Percentiles rank a stretch among this genome's conserved stretches.
Evolutionary conservation across 2,888 invertebrate species (phyloP).

Genomic region (Sarcophaga variegata): DNA sequence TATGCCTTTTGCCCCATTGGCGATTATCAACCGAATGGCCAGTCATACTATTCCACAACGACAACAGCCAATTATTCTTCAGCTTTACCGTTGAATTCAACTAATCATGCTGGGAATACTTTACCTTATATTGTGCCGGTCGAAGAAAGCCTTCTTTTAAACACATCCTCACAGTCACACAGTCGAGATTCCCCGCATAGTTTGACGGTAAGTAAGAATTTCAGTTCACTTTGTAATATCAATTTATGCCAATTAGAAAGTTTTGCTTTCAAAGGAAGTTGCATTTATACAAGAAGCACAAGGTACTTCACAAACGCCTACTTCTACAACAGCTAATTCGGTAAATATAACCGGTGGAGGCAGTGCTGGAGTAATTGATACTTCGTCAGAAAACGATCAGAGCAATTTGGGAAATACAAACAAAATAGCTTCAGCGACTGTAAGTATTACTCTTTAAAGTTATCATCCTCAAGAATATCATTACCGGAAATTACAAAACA

Average conservation of each 20-base stretch:
- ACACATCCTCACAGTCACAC: constrained; percentile 83
- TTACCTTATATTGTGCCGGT: constrained; percentile 87
- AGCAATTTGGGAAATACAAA: constrained; percentile 81
- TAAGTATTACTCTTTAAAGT: constrained; percentile 82
- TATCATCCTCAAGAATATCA: background rate
- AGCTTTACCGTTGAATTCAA: constrained; percentile 76
- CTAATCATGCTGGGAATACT: constrained; percentile 80
- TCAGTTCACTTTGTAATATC: background rate
- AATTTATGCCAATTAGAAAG: background rate
- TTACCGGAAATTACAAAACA: no score
- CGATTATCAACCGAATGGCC: constrained; percentile 82
- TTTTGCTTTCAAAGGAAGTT: constrained; percentile 77
- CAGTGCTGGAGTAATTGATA: constrained; percentile 73
- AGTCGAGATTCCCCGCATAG: constrained; percentile 86
- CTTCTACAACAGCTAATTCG: constrained; percentile 84
- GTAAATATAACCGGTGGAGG: constrained; percentile 79
- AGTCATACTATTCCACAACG: constrained; percentile 86
- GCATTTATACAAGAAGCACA: constrained; percentile 81
- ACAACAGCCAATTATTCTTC: constrained; percentile 72
- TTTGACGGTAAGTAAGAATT: constrained; percentile 84
- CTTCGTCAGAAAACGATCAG: constrained; percentile 78
- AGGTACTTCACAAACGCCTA: constrained; percentile 82
- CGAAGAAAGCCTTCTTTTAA: constrained; percentile 85
- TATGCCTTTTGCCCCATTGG: constrained; percentile 91
- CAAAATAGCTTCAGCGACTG: constrained; percentile 94